Evolutionary conservation across 2,113 vertebrate species (phyloP).

Genomic region (Hepsetus odoe): DNA sequence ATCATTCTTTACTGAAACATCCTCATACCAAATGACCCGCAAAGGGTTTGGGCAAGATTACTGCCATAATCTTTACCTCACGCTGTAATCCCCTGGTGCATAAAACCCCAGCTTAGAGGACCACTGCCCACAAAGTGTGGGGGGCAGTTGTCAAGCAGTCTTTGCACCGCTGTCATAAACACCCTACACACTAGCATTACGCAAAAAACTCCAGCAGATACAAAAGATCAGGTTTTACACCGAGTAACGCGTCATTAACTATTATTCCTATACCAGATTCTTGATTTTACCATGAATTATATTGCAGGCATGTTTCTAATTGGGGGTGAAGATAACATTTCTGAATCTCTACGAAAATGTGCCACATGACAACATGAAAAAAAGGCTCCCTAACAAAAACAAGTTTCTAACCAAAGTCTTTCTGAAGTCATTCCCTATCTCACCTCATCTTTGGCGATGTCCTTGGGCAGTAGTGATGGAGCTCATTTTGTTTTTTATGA

Average conservation of each 20-base stretch:
- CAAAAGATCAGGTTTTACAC: neutral
- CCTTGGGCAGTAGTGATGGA: neutral
- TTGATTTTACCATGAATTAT: too few relatives aligned
- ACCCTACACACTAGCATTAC: conserved; percentile 4
- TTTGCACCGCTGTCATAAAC: conserved; percentile 12
- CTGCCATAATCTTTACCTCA: conserved; percentile 31
- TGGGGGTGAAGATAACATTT: neutral
- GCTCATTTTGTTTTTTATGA: neutral
- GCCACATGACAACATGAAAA: neutral
- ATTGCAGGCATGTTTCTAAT: neutral
- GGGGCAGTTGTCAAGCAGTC: conserved; percentile 54
- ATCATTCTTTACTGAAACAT: conserved; percentile 18
- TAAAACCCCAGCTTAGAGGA: conserved; percentile 4
- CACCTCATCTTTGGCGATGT: neutral
- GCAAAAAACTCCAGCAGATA: neutral
- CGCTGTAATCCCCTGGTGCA: conserved; percentile 5
- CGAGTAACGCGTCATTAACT: neutral
- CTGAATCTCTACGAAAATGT: neutral
- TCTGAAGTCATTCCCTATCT: neutral
- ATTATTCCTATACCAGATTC: neutral
- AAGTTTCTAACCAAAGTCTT: too few relatives aligned
- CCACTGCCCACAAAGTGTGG: conserved; percentile 26
- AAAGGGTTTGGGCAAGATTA: conserved; percentile 15
- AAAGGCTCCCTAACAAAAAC: neutral
- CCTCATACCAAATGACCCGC: conserved; percentile 9